Percentiles rank a stretch among this genome's conserved stretches.
Conservation (phyloP, 2,797 vertebrate genomes). For the Pseudotriccus pelzelni region DNA sequence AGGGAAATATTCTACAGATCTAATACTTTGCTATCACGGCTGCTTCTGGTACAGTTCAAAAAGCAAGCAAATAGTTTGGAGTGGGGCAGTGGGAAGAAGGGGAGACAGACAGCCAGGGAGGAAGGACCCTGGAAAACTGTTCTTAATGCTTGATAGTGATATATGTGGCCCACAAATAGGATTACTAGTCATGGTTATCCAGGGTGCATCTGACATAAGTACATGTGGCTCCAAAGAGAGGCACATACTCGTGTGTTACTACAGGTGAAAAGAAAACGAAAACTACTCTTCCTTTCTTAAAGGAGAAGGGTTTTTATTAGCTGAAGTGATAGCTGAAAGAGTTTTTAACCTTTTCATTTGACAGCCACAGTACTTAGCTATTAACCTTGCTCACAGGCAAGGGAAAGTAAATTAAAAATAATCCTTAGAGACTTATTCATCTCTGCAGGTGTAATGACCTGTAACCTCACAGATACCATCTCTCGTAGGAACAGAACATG, state of each 20-base stretch:
- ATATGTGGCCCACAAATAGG: neutral
- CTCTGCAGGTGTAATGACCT: neutral
- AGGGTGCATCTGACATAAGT: neutral
- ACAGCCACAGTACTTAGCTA: neutral
- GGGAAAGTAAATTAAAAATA: neutral
- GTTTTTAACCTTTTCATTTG: neutral
- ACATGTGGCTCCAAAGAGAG: neutral
- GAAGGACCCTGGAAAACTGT: neutral
- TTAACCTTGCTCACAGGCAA: neutral
- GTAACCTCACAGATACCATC: neutral
- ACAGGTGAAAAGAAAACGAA: neutral
- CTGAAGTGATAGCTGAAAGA: neutral
- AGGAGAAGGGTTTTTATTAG: neutral
- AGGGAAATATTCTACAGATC: neutral
- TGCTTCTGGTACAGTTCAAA: neutral
- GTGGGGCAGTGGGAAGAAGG: rapidly evolving
- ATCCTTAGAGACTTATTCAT: neutral
- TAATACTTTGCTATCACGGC: neutral
- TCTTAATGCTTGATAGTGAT: neutral
- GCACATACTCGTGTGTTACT: neutral
- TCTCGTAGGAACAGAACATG: neutral
- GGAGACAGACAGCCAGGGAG: neutral
- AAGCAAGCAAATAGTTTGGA: neutral
- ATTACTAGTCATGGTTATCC: neutral
- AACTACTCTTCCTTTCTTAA: neutral